These are phyloP conservation scores for Turnix velox DNA, from an alignment of 2,113 vertebrate species.

Conservation along the genomic window DNA sequence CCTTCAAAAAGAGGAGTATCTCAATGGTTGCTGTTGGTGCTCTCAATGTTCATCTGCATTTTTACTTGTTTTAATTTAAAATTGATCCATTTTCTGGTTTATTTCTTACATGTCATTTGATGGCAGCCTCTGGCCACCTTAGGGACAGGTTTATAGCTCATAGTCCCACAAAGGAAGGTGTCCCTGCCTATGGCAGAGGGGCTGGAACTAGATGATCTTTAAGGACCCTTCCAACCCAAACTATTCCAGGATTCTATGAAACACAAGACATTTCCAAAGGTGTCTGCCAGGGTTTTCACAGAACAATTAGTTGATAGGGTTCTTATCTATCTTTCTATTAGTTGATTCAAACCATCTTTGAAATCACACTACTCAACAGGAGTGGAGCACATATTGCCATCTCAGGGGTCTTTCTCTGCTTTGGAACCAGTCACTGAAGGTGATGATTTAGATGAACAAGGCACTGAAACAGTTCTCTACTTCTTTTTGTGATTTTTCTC, in stretches of 20 bases:
- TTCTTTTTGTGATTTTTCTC: too few relatives aligned
- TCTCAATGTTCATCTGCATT: neutral
- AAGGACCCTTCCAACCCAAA: too few relatives aligned
- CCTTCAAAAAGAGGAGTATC: neutral
- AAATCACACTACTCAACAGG: neutral
- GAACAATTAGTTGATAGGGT: neutral
- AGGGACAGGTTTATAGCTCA: neutral
- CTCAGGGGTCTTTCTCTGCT: neutral
- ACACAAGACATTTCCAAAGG: too few relatives aligned
- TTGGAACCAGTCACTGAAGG: neutral
- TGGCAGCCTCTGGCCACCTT: neutral
- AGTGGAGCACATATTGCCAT: rapidly evolving
- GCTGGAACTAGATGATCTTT: too few relatives aligned
- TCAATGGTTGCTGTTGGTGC: neutral
- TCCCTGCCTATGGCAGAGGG: too few relatives aligned
- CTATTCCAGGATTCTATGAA: too few relatives aligned
- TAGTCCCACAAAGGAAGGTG: rapidly evolving
- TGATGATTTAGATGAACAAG: rapidly evolving
- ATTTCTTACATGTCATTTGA: neutral
- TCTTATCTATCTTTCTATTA: neutral
- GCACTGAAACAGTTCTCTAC: too few relatives aligned
- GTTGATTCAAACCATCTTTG: neutral
- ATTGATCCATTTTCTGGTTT: neutral
- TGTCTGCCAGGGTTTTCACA: neutral
- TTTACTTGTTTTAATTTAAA: neutral